Evolutionary conservation across 2,113 vertebrate genomes (phyloP).

Genomic region (Lucifuga dentata): DNA sequence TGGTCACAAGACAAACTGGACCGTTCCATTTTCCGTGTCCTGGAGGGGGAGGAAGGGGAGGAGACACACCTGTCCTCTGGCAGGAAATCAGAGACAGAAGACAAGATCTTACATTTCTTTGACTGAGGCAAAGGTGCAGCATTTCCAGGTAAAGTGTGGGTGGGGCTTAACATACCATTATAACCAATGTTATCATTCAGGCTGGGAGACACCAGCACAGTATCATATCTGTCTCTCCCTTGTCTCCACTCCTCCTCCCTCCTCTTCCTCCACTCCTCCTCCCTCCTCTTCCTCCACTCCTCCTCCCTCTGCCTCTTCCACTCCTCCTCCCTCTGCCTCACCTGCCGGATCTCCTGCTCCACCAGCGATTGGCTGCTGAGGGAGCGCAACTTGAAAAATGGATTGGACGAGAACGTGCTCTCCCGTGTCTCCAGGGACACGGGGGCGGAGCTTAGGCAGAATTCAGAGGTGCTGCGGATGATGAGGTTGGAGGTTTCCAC

Average conservation of each 20-base stretch:
- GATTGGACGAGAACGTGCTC: conserved; percentile 75
- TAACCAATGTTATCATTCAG: conserved; percentile 66
- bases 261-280: conserved; percentile 68
- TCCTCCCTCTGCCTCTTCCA: conserved; percentile 77
- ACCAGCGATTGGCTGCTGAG: conserved; percentile 80
- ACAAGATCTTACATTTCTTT: no score
- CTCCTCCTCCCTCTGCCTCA: conserved; percentile 79
- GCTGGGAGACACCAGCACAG: conserved; percentile 76
- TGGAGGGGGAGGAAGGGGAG: conserved; percentile 76
- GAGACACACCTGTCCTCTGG: conserved; percentile 71
- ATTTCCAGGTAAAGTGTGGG: no score
- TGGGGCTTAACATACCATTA: conserved; percentile 40
- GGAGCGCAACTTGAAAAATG: conserved; percentile 79
- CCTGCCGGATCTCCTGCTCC: conserved; percentile 77
- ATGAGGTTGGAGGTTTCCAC: conserved; percentile 80
- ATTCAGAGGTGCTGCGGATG: conserved; percentile 78
- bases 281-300: conserved; percentile 63
- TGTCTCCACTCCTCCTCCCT: no score
- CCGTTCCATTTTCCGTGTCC: conserved; percentile 74
- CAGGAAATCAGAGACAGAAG: neutral
- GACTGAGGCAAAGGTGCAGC: no score
- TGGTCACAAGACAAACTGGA: conserved; percentile 77
- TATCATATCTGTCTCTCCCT: conserved; percentile 69
- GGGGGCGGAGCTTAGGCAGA: conserved; percentile 66
- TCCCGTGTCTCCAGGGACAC: conserved; percentile 55